Percentiles rank a stretch among this genome's conserved stretches.
Conservation (phyloP, 2,797 vertebrate genomes). For the Acrocephalus scirpaceus region DNA sequence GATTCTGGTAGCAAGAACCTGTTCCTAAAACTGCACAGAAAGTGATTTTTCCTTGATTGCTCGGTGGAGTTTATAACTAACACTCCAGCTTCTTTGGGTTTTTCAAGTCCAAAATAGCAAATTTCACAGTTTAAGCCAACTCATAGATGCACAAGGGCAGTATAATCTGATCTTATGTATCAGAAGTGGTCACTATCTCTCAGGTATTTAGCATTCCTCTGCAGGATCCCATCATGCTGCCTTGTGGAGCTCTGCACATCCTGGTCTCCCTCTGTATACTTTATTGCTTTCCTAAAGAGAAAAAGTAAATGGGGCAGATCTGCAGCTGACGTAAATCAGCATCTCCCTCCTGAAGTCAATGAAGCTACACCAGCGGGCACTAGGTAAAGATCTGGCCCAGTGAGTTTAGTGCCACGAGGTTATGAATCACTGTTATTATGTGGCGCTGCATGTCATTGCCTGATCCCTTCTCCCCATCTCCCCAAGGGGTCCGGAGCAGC, state of each 20-base stretch:
- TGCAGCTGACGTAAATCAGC: slow-evolving; percentile 43
- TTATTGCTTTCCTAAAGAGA: slow-evolving; percentile 45
- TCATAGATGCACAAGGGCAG: neutral
- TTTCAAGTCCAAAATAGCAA: neutral
- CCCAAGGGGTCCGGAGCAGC: neutral
- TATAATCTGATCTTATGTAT: neutral
- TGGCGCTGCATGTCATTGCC: slow-evolving; percentile 22
- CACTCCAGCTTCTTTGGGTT: neutral
- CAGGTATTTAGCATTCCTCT: slow-evolving; percentile 13
- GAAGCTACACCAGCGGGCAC: slow-evolving; percentile 46
- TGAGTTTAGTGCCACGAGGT: slow-evolving; percentile 43
- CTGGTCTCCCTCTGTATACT: neutral
- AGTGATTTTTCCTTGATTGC: neutral
- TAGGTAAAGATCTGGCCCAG: slow-evolving; percentile 60
- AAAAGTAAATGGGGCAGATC: slow-evolving; percentile 56
- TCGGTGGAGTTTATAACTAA: neutral
- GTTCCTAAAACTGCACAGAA: neutral
- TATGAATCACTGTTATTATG: slow-evolving; percentile 61
- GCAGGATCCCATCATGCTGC: slow-evolving; percentile 12
- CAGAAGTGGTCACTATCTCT: neutral
- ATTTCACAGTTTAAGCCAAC: neutral
- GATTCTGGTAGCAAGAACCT: neutral
- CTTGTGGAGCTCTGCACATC: neutral
- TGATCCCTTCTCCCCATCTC: slow-evolving; percentile 26
- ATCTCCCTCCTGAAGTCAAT: slow-evolving; percentile 21